A percentile compares a stretch with the other conserved stretches of the same genome.
Evolutionary conservation across 2,888 invertebrate species (phyloP).

Genomic region (Mamestra brassicae): DNA sequence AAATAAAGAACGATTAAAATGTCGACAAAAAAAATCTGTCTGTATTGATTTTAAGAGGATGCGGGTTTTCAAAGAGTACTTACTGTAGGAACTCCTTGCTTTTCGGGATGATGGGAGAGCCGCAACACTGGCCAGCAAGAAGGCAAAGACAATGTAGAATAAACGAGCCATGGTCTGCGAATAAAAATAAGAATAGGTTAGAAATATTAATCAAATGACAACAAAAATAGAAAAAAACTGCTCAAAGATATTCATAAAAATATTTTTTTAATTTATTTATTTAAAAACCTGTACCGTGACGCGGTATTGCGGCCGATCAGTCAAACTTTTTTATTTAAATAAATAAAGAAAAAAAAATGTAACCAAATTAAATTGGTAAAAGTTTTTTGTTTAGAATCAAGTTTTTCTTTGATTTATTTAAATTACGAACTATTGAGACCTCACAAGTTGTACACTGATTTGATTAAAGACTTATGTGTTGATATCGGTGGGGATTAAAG

Average conservation of each 20-base stretch:
- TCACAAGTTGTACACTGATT: background rate
- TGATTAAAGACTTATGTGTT: slow-evolving; percentile 11
- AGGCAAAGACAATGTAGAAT: slow-evolving; percentile 22
- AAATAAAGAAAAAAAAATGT: background rate
- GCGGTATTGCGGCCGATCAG: background rate
- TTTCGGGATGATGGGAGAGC: slow-evolving; percentile 25
- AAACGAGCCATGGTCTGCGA: slow-evolving; percentile 47
- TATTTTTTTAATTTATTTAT: too few species aligned
- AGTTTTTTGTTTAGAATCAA: background rate
- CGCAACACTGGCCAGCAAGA: slow-evolving; percentile 30
- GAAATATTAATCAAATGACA: background rate
- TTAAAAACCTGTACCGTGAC: slow-evolving; percentile 2
- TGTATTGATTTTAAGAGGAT: background rate
- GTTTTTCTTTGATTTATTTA: slow-evolving; percentile 6
- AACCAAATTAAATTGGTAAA: background rate
- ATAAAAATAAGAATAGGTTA: background rate
- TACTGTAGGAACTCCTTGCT: slow-evolving; percentile 25
- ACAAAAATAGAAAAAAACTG: background rate
- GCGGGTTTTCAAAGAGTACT: slow-evolving; percentile 6
- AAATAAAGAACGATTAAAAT: background rate
- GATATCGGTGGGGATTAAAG: slow-evolving; percentile 14
- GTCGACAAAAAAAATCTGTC: too few species aligned
- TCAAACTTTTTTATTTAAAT: slow-evolving; percentile 14
- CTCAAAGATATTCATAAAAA: background rate
- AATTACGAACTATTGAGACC: background rate